Base-by-base conservation (phyloP, 1,140 invertebrate species). In the Archegozetes longisetosus region DNA sequence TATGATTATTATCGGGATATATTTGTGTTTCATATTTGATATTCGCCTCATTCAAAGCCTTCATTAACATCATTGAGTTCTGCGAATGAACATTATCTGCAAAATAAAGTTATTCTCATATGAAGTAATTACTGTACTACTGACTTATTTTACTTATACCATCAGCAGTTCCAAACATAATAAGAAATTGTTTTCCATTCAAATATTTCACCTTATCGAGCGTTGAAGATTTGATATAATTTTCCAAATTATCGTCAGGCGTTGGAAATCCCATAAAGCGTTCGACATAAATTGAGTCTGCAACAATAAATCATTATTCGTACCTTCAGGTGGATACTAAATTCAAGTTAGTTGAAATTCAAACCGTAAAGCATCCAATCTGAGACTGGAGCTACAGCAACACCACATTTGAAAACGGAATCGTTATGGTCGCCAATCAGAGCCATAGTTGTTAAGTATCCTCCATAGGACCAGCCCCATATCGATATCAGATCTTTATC, bases 51-150 rank as follows among this genome's bases (percentile, higher is more conserved):
- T 84, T 81, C 0, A 96, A 75, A 9, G 87, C 82, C 66, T 82
- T 81, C 14, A 88, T 84, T 17, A 95, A 75, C 28, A 87, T 80
- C 82, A 94, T 91, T 2, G 85, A 86, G 65, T 96, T 89, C 70
- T 94, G 89, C 67, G 93, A 81, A 68, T 94, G 91, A 0, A 95
- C 91, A 66, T 87, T 88, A 70, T 92, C 91, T 74, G 90, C 83
- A 69, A 70, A 40, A 40, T 40, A 40, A 40, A 9, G 17, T 40
- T 40, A 40, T 40, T 40, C 6, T 40, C 6, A 40, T 9, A 40
- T 40, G 17, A 40, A 40, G 32, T 17, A 40, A 40, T 40, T 9
- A 40, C 6, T n/a, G n/a, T n/a, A n/a, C n/a, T 40, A 6, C 6
- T 50, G 49, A 50, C 20, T 12, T 17, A 50, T 20, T 12, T 50